These are phyloP conservation scores for Cryptocephalus moraei DNA, from an alignment of 2,888 invertebrate genomes.

Conservation along the genomic window DNA sequence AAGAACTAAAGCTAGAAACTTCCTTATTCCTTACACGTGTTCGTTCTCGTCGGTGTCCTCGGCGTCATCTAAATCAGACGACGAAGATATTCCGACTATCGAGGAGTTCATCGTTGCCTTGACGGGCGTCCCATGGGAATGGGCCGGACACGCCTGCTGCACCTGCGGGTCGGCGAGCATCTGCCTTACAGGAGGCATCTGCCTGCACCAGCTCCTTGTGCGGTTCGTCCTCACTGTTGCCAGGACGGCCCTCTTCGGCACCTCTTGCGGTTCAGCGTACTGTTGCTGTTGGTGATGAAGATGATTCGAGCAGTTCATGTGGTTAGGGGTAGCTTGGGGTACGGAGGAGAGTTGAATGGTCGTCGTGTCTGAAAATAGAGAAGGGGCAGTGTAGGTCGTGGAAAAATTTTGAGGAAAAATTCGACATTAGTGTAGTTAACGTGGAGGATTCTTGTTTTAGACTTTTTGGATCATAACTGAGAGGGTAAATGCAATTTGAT, in stretches of 20 bases:
- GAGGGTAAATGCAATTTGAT: too few relatives aligned
- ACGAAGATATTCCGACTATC: constrained; percentile 34
- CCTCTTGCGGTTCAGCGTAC: constrained; percentile 25
- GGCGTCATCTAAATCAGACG: constrained; percentile 44
- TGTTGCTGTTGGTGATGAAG: constrained; percentile 1
- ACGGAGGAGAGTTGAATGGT: constrained; percentile 27
- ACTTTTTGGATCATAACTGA: too few relatives aligned
- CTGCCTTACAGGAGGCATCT: constrained; percentile 29
- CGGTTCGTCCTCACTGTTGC: constrained; percentile 35
- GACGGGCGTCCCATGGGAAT: constrained; percentile 25
- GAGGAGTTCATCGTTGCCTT: constrained; percentile 35
- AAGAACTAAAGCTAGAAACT: too few relatives aligned
- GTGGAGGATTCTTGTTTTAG: too few relatives aligned
- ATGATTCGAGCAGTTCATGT: constrained; percentile 20
- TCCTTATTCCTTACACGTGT: constrained; percentile 29
- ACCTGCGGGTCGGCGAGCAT: constrained; percentile 44
- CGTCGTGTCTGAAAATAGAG: constrained; percentile 21
- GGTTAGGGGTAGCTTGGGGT: constrained; percentile 23
- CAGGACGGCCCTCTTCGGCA: constrained; percentile 32
- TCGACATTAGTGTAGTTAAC: too few relatives aligned
- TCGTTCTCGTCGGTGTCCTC: constrained; percentile 54
- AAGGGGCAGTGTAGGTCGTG: too few relatives aligned
- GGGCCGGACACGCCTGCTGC: constrained; percentile 25
- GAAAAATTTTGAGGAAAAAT: too few relatives aligned
- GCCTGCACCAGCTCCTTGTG: constrained; percentile 32